phyloP scores from a whole-genome alignment of 2,113 vertebrate genomes.

The Myiozetetes cayanensis region DNA sequence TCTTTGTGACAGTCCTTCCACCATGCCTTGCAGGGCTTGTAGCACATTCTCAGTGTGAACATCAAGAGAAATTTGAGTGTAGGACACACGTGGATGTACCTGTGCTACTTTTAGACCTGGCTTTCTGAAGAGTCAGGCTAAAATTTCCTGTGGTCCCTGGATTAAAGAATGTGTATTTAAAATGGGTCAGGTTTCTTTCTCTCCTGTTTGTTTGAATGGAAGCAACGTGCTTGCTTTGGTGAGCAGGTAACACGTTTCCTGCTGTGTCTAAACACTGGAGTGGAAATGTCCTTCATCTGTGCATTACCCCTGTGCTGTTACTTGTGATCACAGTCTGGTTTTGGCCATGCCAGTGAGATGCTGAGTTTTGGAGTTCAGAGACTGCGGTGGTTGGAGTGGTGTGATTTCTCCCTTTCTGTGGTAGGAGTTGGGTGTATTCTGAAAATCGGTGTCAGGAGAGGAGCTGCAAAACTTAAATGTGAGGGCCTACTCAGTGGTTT shows the following conservation, averaged over 20 bases:
- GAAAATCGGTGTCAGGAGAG: not conserved
- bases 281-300: not conserved
- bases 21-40: not conserved
- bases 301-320: not conserved
- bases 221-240: not conserved
- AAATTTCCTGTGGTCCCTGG: not conserved
- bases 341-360: not conserved
- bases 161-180: not conserved
- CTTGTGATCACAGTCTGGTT: not conserved
- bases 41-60: not conserved
- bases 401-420: not conserved
- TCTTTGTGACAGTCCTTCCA: not conserved
- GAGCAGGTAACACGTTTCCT: not conserved
- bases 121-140: not conserved
- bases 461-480: not conserved
- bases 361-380: not conserved
- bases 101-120: not conserved
- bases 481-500: not conserved
- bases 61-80: not conserved
- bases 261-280: not conserved
- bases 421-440: not conserved
- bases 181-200: not conserved
- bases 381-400: not conserved
- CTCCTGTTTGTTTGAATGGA: not conserved
- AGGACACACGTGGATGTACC: fast-evolving